Conservation (phyloP, 2,797 vertebrate species). For the Sarcophilus harrisii region DNA sequence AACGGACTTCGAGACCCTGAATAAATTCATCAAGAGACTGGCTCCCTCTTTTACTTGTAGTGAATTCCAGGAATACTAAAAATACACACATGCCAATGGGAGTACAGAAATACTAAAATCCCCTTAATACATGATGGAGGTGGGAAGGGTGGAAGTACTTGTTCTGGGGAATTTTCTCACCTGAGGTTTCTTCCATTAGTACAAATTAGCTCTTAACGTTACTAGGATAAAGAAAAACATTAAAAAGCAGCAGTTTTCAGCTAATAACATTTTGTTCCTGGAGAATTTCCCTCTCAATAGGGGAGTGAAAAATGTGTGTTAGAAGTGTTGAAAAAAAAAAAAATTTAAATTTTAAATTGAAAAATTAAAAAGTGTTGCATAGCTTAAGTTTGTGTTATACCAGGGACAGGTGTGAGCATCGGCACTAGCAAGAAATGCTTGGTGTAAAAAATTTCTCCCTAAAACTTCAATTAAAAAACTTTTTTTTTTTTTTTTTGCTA, state of each 20-base stretch:
- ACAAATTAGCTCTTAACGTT: not conserved
- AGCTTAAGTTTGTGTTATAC: not conserved
- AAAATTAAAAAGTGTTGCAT: not conserved
- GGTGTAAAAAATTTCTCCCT: not conserved
- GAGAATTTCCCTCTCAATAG: not conserved
- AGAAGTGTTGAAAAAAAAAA: not conserved
- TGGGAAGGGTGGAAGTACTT: not conserved
- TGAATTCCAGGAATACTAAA: not conserved
- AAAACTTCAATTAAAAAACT: not conserved
- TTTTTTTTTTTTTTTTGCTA: not conserved
- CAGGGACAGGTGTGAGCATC: not conserved
- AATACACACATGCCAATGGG: not conserved
- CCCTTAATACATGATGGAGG: rapidly evolving
- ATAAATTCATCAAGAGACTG: slow-evolving; percentile 7
- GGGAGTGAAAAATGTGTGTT: not conserved
- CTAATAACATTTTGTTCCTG: not conserved
- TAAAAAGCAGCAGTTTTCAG: not conserved
- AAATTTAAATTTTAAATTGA: too few species aligned
- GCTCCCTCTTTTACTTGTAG: slow-evolving; percentile 19
- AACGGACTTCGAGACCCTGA: not conserved
- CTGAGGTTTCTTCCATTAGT: slow-evolving; percentile 8
- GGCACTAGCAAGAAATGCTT: not conserved
- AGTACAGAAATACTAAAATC: not conserved
- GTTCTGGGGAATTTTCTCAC: not conserved
- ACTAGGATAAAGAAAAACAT: not conserved